Base-by-base conservation (phyloP, 2,113 vertebrate genomes). In the Boulengeromyrus knoepffleri region DNA sequence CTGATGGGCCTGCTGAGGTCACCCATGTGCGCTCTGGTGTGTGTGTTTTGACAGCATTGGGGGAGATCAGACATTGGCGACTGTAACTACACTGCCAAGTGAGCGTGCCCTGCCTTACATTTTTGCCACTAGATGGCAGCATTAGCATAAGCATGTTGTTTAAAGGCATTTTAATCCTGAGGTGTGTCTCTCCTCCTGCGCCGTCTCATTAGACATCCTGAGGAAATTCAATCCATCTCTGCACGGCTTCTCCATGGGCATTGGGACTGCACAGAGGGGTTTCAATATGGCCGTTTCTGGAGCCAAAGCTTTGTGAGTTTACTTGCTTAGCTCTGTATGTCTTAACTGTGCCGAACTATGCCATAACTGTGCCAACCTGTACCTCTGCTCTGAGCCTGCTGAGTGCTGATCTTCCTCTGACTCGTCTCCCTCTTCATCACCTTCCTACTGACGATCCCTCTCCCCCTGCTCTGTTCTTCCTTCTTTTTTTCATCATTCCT, bases 61-160 rank as follows among this genome's bases (percentile, higher is more conserved):
- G 92, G 98, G 98, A 85, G 98, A 99, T 88, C 92, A 94, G 24
- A 91, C 74, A 3, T 93, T 99, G 89, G 97, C 97, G 49, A 96
- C 91, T 2, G 96, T 97, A 85, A 97, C 97, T 91, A 99, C 98
- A 13, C 93, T 99, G 90, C 97, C 98, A 15, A 99, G 98, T 99
- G 93, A 97, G 97, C 96, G 92, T 85, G 74, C 50, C 10, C 42
- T 0, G 58, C 80, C 49, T 10, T 21, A 27, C 45, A n/a, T 62
- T 45, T 39, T 49, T 24, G 13, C 90, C 93, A 90, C 92, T 88
- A 93, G 93, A 89, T 93, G 36, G 49, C 70, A 31, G 74, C 49
- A 53, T 53, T 21, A 77, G 27, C 45, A 15, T 3, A n/a, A 42
- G n/a, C 36, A 17, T 83, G 62, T 50, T 3, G n/a, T 39, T 19